These are phyloP conservation scores for Didymodactylos carnosus DNA, from an alignment of 2,888 invertebrate species.

Conservation along the genomic window DNA sequence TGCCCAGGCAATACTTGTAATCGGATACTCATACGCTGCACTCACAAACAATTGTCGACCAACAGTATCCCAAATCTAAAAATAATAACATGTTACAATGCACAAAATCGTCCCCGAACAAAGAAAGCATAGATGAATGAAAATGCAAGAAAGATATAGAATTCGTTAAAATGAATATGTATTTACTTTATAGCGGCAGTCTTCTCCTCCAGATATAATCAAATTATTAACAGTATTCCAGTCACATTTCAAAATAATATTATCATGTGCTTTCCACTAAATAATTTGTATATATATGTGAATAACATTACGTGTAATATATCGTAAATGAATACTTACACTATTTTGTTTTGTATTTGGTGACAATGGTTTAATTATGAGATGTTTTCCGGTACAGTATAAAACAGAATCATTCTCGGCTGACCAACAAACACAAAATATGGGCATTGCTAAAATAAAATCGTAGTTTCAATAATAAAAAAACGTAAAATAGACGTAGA, in stretches of 20 bases:
- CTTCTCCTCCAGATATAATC: constrained; percentile 48
- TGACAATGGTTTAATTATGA: constrained; percentile 44
- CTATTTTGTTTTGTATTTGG: constrained; percentile 39
- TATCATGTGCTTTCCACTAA: constrained; percentile 94
- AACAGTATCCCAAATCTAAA: constrained; percentile 56
- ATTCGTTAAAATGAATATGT: background rate
- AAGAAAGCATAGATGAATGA: too few relatives aligned
- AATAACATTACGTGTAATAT: background rate
- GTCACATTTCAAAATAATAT: constrained; percentile 52
- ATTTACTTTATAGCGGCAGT: constrained; percentile 57
- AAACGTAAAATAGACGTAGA: background rate
- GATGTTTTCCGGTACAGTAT: constrained; percentile 40
- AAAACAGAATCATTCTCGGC: constrained; percentile 42
- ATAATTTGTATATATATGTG: background rate
- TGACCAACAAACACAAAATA: constrained; percentile 51
- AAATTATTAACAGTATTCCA: constrained; percentile 43
- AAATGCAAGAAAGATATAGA: too few relatives aligned
- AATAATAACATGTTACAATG: too few relatives aligned
- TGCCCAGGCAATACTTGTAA: constrained; percentile 72
- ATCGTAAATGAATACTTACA: constrained; percentile 23
- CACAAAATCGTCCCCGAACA: too few relatives aligned
- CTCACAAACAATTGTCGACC: constrained; percentile 71
- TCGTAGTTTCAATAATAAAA: constrained; percentile 42
- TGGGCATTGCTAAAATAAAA: constrained; percentile 33
- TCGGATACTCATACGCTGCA: constrained; percentile 60